Percentiles rank a stretch among this genome's conserved stretches.
These are phyloP conservation scores for Drosophila tsacasi DNA, from an alignment of 1,140 invertebrate species.

Conservation along the genomic window DNA sequence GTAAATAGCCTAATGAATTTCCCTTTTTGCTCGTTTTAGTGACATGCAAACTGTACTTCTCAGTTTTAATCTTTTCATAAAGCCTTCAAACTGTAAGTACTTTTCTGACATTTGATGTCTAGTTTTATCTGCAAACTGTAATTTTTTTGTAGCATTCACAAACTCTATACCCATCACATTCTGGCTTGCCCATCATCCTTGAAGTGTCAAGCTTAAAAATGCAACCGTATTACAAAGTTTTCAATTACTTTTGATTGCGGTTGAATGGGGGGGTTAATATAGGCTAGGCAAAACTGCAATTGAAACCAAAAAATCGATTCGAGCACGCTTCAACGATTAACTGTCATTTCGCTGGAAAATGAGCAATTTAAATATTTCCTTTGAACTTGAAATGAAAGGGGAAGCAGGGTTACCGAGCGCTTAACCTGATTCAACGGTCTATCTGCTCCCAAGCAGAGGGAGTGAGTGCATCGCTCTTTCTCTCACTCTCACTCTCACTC, in stretches of 20 bases:
- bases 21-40: neutral
- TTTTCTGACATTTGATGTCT: too few species aligned
- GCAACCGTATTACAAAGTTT: slow-evolving; percentile 29
- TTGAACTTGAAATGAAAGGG: slow-evolving; percentile 27
- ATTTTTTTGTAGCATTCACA: neutral
- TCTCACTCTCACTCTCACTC: neutral
- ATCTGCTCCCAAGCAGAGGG: too few species aligned
- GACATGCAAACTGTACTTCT: neutral
- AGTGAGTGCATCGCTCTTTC: neutral
- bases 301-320: slow-evolving; percentile 29
- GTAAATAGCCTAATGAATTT: neutral
- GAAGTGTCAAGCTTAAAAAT: slow-evolving; percentile 17
- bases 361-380: slow-evolving; percentile 16
- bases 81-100: too few species aligned
- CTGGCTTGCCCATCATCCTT: slow-evolving; percentile 11
- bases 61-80: neutral
- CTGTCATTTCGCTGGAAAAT: slow-evolving; percentile 29
- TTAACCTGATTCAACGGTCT: slow-evolving; percentile 8
- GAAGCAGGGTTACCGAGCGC: neutral
- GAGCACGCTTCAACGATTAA: slow-evolving; percentile 30
- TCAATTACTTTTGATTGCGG: slow-evolving; percentile 35
- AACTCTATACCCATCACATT: neutral
- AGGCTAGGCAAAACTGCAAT: slow-evolving; percentile 2
- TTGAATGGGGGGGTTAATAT: neutral
- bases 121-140: neutral